Evolutionary conservation across 92 coral and sea anemone genomes (phyloP).

Genomic region (Montipora capitata): DNA sequence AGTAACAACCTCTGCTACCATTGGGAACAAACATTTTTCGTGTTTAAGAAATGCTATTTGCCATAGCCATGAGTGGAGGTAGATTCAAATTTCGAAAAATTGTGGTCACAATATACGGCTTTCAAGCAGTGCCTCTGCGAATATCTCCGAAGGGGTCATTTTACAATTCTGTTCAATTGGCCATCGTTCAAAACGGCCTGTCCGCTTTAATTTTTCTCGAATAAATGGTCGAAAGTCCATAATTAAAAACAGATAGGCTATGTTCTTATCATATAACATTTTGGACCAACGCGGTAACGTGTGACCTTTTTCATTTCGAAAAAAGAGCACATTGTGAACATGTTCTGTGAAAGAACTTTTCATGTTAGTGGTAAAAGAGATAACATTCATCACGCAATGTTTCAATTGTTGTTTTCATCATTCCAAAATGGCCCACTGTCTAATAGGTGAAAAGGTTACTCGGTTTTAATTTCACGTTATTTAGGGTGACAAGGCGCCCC

Average conservation of each 20-base stretch:
- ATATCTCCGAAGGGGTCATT: not conserved
- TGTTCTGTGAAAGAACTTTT: conserved; percentile 5
- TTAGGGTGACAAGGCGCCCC: not conserved
- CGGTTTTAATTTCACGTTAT: conserved; percentile 30
- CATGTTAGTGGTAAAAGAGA: not conserved
- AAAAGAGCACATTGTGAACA: not conserved
- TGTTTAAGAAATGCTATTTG: too few species aligned
- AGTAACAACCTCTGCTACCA: not conserved
- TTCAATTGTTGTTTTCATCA: conserved; percentile 1
- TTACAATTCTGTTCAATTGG: not conserved
- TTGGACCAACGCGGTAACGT: not conserved
- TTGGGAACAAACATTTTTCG: too few species aligned
- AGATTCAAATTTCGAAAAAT: not conserved
- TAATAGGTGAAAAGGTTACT: conserved; percentile 37
- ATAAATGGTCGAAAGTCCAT: too few species aligned
- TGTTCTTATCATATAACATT: not conserved
- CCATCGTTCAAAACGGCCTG: not conserved
- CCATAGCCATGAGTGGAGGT: not conserved
- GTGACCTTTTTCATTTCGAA: not conserved
- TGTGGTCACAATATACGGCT: not conserved
- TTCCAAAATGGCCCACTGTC: conserved; percentile 22
- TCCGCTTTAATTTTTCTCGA: too few species aligned
- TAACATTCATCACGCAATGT: conserved; percentile 18
- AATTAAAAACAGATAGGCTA: not conserved
- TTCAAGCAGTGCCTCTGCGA: not conserved